Evolutionary conservation across 2,888 invertebrate species (phyloP).

Genomic region (Caradrina kadenii): DNA sequence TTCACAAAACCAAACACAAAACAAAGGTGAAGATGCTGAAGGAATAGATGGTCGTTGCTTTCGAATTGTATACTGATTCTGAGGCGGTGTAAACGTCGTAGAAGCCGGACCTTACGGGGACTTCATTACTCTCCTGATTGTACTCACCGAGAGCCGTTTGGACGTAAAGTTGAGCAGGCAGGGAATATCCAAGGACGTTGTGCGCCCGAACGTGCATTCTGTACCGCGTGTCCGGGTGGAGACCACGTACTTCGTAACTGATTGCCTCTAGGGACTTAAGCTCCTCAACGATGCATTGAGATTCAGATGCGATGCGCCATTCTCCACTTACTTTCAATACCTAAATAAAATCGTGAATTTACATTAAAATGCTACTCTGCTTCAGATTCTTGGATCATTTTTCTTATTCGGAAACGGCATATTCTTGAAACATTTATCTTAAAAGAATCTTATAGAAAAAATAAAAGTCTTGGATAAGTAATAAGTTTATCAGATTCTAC

Average conservation of each 20-base stretch:
- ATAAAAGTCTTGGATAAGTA: conserved; percentile 37
- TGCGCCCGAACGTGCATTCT: conserved; percentile 95
- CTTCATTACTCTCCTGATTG: conserved; percentile 86
- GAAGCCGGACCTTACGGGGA: conserved; percentile 86
- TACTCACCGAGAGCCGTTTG: conserved; percentile 97
- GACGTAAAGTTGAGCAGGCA: conserved; percentile 94
- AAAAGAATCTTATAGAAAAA: conserved; percentile 15
- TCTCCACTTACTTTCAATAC: conserved; percentile 92
- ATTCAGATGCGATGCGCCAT: conserved; percentile 90
- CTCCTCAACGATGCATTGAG: conserved; percentile 91
- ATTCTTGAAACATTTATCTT: conserved; percentile 21
- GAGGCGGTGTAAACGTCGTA: conserved; percentile 88
- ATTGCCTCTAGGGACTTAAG: conserved; percentile 92
- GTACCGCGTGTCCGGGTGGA: conserved; percentile 95
- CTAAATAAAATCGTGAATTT: conserved; percentile 76
- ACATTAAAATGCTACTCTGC: conserved; percentile 7
- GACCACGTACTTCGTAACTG: conserved; percentile 92
- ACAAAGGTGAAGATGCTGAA: conserved; percentile 77
- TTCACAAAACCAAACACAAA: conserved; percentile 83
- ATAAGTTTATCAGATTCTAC: conserved; percentile 48
- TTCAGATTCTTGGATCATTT: conserved; percentile 2
- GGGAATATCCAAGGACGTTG: conserved; percentile 96
- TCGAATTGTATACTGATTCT: conserved; percentile 76
- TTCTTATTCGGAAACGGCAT: conserved; percentile 17
- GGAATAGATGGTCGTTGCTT: conserved; percentile 76